Percentiles rank a stretch among this genome's conserved stretches.
These are phyloP conservation scores for Mesochorus sp. DNA, from an alignment of 2,888 invertebrate species.

Conservation along the genomic window DNA sequence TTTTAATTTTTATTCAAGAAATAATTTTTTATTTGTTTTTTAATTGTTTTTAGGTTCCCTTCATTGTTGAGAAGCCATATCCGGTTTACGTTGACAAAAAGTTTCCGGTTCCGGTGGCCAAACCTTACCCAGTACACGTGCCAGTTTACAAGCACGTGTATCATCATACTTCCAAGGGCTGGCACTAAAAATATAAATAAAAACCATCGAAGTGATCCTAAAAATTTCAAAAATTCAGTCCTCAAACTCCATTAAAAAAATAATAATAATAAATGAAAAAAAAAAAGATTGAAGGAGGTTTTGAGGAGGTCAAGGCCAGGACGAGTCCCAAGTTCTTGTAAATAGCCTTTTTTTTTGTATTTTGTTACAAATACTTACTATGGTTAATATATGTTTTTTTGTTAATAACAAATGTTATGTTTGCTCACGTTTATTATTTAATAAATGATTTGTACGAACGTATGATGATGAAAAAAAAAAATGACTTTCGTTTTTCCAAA, in stretches of 20 bases:
- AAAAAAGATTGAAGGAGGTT: neutral
- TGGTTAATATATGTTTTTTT: constrained; percentile 11
- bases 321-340: neutral
- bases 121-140: constrained; percentile 84
- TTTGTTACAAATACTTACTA: no score
- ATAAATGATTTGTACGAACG: constrained; percentile 40
- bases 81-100: constrained; percentile 84
- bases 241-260: neutral
- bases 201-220: neutral
- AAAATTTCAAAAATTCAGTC: neutral
- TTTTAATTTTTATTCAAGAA: constrained; percentile 4
- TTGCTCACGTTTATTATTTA: constrained; percentile 44
- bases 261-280: neutral
- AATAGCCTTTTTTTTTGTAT: constrained; percentile 27
- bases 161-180: constrained; percentile 76
- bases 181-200: constrained; percentile 66
- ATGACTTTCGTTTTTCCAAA: neutral
- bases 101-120: constrained; percentile 84
- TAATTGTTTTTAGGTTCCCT: constrained; percentile 82
- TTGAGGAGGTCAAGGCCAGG: neutral
- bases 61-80: constrained; percentile 85
- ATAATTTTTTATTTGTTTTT: constrained; percentile 30
- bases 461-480: neutral
- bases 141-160: constrained; percentile 83
- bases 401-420: constrained; percentile 29